These are phyloP conservation scores for Austrofundulus limnaeus DNA, from an alignment of 2,113 vertebrate species.

Conservation along the genomic window DNA sequence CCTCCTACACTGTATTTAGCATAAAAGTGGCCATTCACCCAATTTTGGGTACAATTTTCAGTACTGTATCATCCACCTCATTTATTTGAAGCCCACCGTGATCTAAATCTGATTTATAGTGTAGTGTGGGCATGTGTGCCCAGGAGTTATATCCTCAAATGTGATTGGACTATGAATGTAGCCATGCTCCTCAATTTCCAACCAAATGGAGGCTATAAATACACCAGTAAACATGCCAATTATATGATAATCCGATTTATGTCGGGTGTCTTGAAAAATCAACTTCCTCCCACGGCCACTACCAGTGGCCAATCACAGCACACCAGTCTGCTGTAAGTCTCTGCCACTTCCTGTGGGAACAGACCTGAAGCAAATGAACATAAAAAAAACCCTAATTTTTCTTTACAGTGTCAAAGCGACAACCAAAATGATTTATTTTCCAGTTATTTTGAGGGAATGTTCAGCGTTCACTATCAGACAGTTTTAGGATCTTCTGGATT, in stretches of 20 bases:
- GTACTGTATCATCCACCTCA: slow-evolving; percentile 15
- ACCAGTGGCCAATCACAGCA: slow-evolving; percentile 42
- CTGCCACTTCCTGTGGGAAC: slow-evolving; percentile 35
- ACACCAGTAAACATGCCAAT: slow-evolving; percentile 66
- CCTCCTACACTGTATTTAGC: neutral
- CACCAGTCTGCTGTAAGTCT: slow-evolving; percentile 9
- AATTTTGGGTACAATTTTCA: neutral
- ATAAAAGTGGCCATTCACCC: neutral
- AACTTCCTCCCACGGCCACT: slow-evolving; percentile 63
- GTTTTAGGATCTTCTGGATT: slow-evolving; percentile 48
- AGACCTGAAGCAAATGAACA: slow-evolving; percentile 28
- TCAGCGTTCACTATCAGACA: slow-evolving; percentile 29
- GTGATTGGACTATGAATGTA: slow-evolving; percentile 37
- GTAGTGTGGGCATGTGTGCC: slow-evolving; percentile 15
- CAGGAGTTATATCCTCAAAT: slow-evolving; percentile 34
- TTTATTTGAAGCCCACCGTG: slow-evolving; percentile 5
- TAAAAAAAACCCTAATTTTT: slow-evolving; percentile 41
- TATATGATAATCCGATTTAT: slow-evolving; percentile 69
- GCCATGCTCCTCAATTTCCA: slow-evolving; percentile 47
- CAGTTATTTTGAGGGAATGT: slow-evolving; percentile 34
- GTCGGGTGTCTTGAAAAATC: slow-evolving; percentile 60
- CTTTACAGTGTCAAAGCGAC: slow-evolving; percentile 40
- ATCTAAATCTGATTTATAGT: slow-evolving; percentile 43
- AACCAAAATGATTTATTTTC: slow-evolving; percentile 37
- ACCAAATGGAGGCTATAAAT: slow-evolving; percentile 69